phyloP scores from a whole-genome alignment of 2,888 invertebrate genomes.

The Acrocyrtus sp. region DNA sequence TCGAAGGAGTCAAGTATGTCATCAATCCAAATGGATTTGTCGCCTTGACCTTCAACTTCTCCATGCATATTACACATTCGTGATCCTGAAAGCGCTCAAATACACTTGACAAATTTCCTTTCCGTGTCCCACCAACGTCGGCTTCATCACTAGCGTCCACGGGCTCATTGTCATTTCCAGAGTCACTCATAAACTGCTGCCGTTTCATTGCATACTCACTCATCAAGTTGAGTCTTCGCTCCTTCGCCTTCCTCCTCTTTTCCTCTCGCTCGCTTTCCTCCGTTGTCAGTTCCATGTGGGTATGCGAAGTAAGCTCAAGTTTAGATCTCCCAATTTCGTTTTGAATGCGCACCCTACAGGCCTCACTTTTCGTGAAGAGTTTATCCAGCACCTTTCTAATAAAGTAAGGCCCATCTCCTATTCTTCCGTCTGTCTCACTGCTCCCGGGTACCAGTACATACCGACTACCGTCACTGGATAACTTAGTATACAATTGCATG shows the following conservation, averaged over 20 bases:
- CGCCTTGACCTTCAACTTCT: constrained; percentile 41
- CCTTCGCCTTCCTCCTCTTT: constrained; percentile 44
- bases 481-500: constrained; percentile 39
- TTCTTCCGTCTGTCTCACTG: constrained; percentile 1
- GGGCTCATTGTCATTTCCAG: neutral
- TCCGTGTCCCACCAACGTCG: neutral
- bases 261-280: constrained; percentile 53
- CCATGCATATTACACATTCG: constrained; percentile 50
- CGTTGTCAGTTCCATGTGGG: neutral
- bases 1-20: constrained; percentile 37
- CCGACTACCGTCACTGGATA: constrained; percentile 11
- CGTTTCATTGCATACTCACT: constrained; percentile 50
- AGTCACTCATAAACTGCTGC: constrained; percentile 47
- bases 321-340: neutral
- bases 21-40: constrained; percentile 54
- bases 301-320: neutral
- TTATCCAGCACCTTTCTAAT: constrained; percentile 42
- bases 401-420: constrained; percentile 52
- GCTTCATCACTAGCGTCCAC: neutral
- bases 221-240: constrained; percentile 45
- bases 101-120: neutral
- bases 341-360: constrained; percentile 11
- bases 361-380: constrained; percentile 16
- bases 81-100: constrained; percentile 26
- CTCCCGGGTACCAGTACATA: neutral